These are phyloP conservation scores for Allacma fusca DNA, from an alignment of 2,888 invertebrate species.

Conservation along the genomic window DNA sequence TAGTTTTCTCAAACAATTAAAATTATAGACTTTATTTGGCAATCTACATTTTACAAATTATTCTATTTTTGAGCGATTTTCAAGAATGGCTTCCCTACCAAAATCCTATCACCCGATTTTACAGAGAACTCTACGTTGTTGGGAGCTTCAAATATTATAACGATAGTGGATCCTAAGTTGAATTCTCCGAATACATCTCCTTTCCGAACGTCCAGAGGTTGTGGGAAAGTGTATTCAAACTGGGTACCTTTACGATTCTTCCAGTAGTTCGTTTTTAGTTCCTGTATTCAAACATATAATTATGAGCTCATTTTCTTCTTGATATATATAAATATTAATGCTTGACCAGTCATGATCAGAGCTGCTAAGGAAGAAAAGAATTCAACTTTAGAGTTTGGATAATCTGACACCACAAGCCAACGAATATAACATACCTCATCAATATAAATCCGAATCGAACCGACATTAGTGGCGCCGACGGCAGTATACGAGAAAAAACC, in stretches of 20 bases:
- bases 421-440: conserved; percentile 71
- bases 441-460: conserved; percentile 88
- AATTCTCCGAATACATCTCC: conserved; percentile 95
- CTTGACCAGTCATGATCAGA: too few relatives aligned
- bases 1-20: too few relatives aligned
- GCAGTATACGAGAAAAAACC: conserved; percentile 98
- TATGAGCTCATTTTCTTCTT: background rate
- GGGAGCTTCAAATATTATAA: conserved; percentile 94
- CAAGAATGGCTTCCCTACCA: conserved; percentile 70
- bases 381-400: background rate
- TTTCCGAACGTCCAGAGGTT: conserved; percentile 68
- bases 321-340: too few relatives aligned
- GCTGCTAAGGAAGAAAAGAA: too few relatives aligned
- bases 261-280: conserved; percentile 54
- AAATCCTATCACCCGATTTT: conserved; percentile 72
- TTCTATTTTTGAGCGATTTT: too few relatives aligned
- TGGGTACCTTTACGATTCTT: conserved; percentile 47
- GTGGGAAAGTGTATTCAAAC: conserved; percentile 52
- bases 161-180: conserved; percentile 97
- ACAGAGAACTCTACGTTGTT: conserved; percentile 79
- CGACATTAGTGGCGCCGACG: conserved; percentile 98
- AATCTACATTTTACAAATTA: too few relatives aligned
- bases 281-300: conserved; percentile 24
- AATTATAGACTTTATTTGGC: too few relatives aligned
- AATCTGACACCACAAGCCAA: too few relatives aligned